Conservation (phyloP, 1,140 invertebrate species). For the Lycorma delicatula region DNA sequence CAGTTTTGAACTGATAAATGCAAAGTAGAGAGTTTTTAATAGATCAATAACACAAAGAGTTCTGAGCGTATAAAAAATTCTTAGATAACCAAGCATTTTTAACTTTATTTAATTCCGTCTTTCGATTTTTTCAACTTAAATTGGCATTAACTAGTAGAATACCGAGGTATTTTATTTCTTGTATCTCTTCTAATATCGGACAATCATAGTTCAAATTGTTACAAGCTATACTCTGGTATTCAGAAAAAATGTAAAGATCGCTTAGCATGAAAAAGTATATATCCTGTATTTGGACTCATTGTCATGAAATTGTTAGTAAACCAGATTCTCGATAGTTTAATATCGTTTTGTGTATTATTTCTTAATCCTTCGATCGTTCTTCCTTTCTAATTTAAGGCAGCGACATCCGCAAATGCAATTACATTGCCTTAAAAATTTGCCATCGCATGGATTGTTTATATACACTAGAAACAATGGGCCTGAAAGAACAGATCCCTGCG, state of each 20-base stretch:
- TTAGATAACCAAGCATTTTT: neutral
- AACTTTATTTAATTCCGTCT: neutral
- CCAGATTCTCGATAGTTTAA: neutral
- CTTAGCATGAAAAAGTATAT: neutral
- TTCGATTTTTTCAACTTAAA: neutral
- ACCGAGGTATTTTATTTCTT: neutral
- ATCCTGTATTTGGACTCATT: neutral
- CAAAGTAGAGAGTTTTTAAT: neutral
- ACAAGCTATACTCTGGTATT: too few relatives aligned
- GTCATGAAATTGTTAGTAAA: neutral
- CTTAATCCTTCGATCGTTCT: neutral
- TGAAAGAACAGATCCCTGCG: slow-evolving; percentile 3
- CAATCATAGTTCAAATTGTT: neutral
- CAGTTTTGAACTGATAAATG: neutral
- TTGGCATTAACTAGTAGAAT: neutral
- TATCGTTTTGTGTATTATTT: neutral
- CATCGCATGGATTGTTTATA: neutral
- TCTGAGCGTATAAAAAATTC: neutral
- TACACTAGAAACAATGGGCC: neutral
- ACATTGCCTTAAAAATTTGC: neutral
- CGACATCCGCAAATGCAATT: neutral
- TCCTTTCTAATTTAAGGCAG: neutral
- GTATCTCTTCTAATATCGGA: neutral
- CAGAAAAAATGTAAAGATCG: too few relatives aligned
- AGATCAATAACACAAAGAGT: neutral